Conservation (phyloP, 2,797 vertebrate species). For the Lacerta bilineata region DNA sequence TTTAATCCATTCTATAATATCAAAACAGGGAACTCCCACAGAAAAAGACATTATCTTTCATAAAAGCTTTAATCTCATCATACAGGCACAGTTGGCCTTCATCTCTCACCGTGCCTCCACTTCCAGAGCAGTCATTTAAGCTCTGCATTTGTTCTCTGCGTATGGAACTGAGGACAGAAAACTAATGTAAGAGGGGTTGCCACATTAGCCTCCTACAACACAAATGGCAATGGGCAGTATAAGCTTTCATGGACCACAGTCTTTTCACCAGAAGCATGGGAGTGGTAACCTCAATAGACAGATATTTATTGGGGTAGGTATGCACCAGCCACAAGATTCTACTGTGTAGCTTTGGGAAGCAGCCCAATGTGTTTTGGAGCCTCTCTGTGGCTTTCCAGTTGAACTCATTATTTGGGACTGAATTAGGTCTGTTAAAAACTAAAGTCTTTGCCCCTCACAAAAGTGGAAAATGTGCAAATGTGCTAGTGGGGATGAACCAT, state of each 20-base stretch:
- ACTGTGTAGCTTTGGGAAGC: too few species aligned
- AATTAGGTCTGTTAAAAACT: too few species aligned
- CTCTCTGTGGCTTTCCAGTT: too few species aligned
- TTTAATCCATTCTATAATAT: conserved; percentile 52
- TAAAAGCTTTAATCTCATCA: conserved; percentile 34
- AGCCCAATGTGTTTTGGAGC: too few species aligned
- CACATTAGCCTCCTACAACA: not conserved
- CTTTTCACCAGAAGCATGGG: not conserved
- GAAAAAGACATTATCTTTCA: conserved; percentile 11
- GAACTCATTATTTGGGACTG: too few species aligned
- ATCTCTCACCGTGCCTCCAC: not conserved
- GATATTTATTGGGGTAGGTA: too few species aligned
- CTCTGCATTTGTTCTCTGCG: not conserved
- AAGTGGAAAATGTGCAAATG: too few species aligned
- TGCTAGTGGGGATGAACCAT: too few species aligned
- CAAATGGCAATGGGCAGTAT: not conserved
- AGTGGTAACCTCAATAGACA: not conserved
- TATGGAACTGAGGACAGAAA: not conserved
- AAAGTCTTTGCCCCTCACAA: too few species aligned
- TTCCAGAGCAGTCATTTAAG: not conserved
- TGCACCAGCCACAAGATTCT: too few species aligned
- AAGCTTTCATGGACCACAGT: not conserved
- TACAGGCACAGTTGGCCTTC: conserved; percentile 21
- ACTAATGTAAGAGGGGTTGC: not conserved
- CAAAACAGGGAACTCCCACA: conserved; percentile 13